phyloP scores from a whole-genome alignment of 2,888 invertebrate genomes.

The Zygogramma bicolorata region DNA sequence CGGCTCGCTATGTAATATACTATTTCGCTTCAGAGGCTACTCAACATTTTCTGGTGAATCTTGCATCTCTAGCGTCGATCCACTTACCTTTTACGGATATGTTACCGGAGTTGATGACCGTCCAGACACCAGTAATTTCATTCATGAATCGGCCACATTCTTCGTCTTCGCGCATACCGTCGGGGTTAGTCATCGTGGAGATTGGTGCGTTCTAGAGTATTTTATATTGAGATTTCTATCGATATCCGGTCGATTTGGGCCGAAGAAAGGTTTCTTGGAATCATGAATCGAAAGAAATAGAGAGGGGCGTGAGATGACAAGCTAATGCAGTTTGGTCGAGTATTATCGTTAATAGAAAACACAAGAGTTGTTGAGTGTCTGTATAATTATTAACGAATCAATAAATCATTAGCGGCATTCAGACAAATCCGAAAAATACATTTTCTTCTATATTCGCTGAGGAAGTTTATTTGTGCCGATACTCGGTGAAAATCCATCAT shows the following conservation, averaged over 20 bases:
- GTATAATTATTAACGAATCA: too few species aligned
- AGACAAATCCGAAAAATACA: neutral
- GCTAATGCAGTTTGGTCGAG: neutral
- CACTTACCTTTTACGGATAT: conserved; percentile 5
- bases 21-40: neutral
- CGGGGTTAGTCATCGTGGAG: conserved; percentile 28
- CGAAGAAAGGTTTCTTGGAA: neutral
- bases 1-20: too few species aligned
- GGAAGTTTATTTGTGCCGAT: too few species aligned
- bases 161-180: conserved; percentile 37
- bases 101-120: neutral
- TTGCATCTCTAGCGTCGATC: neutral
- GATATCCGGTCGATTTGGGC: neutral
- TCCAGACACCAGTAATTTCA: conserved; percentile 9
- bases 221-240: neutral
- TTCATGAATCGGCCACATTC: conserved; percentile 37
- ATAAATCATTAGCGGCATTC: too few species aligned
- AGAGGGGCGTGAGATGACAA: neutral
- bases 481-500: too few species aligned
- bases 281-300: neutral
- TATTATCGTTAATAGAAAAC: too few species aligned
- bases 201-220: neutral
- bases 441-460: too few species aligned
- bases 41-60: neutral
- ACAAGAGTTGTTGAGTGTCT: too few species aligned